Evolutionary conservation across 2,888 invertebrate species (phyloP), one percentile per base, ranked within the genome.

Genomic region (Lasioglossum pauxillum): DNA sequence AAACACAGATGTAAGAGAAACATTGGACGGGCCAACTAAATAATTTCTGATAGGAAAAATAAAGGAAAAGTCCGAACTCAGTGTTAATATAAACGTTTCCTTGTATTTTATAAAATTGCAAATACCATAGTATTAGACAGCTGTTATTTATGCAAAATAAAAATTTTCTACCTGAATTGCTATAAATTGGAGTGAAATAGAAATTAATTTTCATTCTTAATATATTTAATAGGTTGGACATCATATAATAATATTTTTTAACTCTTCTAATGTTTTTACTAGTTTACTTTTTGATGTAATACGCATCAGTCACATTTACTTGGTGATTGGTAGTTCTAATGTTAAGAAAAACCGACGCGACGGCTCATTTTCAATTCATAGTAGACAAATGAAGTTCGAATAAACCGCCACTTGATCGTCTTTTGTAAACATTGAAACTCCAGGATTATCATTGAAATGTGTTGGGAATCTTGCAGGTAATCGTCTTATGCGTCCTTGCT

Each of bases 401-500:
- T 14, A 5, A 31, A 0, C 31, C 31, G 5, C 1, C 31, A 35
- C 35, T 67, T 35, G 19, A 67, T 31, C 35, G 31, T 67, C 35
- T 35, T 67, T 67, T 8, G 14, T 60, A 60, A 60, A 27, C 60
- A 67, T 67, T 7, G 67, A 19, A 31, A 12, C 8, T 31, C 16
- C 16, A 16, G 31, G 35, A 67, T 67, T 35, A 35, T 67, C 19
- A 67, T 38, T 38, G 38, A 38, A 69, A 38, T 38, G 23, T 12
- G 35, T 19, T 69, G 23, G 23, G 23, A 67, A 64, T 44, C 35
- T 80, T 86, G 1, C 85, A 92, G 91, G 64, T 83, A 78, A 87
- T 90, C 75, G 74, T 72, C 14, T 27, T 86, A 4, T 78, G 90
- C 73, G 85, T 90, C 19, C 46, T 94, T 8, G 85, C 85, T 74